Evolutionary conservation across 2,888 invertebrate genomes (phyloP).

Genomic region (Eretmocerus hayati): DNA sequence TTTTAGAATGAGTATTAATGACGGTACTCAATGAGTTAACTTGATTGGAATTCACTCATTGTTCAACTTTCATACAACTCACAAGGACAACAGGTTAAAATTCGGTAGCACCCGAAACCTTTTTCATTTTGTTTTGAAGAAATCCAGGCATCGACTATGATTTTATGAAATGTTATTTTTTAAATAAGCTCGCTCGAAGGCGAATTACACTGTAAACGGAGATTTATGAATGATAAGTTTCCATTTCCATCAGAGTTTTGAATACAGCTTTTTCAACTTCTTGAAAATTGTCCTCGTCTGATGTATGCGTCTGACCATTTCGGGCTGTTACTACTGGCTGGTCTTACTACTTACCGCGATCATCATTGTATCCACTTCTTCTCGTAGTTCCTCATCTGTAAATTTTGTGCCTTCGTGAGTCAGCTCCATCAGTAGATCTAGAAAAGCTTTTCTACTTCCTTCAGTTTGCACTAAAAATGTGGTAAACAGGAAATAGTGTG

Average conservation of each 20-base stretch:
- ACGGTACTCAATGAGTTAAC: too few species aligned
- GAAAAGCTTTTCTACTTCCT: slow-evolving; percentile 44
- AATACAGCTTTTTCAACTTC: too few species aligned
- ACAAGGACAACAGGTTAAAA: too few species aligned
- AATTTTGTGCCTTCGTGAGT: slow-evolving; percentile 51
- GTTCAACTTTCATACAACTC: too few species aligned
- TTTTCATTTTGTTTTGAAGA: not conserved
- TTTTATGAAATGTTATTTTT: not conserved
- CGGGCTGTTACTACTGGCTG: not conserved
- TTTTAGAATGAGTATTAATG: too few species aligned
- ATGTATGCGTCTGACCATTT: not conserved
- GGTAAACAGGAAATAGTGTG: not conserved
- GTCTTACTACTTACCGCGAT: slow-evolving; percentile 56
- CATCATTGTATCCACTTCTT: slow-evolving; percentile 54
- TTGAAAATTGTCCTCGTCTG: not conserved
- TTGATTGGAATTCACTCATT: too few species aligned
- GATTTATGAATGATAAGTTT: too few species aligned
- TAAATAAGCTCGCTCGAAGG: too few species aligned
- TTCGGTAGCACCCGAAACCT: too few species aligned
- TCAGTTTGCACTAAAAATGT: slow-evolving; percentile 3
- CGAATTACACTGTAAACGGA: too few species aligned
- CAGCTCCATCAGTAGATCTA: slow-evolving; percentile 50
- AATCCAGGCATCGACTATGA: not conserved
- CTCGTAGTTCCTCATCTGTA: slow-evolving; percentile 51
- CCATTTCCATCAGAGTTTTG: too few species aligned